Evolutionary conservation across 2,888 invertebrate species (phyloP), one percentile per base, ranked within the genome.

Genomic region (Epiblema foenella): DNA sequence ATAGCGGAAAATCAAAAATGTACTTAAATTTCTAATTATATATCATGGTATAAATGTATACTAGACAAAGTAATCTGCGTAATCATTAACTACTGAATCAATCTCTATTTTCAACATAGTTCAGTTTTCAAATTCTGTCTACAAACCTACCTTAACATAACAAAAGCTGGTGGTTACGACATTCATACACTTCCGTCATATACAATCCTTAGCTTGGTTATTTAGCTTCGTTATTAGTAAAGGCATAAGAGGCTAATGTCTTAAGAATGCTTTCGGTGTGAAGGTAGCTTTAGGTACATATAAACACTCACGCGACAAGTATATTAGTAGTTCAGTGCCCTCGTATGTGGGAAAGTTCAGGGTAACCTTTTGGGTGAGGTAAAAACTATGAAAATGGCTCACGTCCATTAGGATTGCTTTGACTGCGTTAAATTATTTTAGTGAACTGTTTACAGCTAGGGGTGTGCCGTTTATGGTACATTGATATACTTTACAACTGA

Each of bases 341-440:
- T 17, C 59, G 52, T 46, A 33, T 58, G 54, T 46, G 46, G 24
- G 11, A 69, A 69, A 69, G 68, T 69, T 69, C 68, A 69, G 12
- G 37, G 46, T 37, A 37, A 69, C 68, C 68, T 69, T n/a, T 62
- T 69, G 52, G 29, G 33, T 20, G 37, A 49, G 46, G 49, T 57
- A 46, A 33, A 33, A 46, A n/a, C 46, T 46, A 15, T 29, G 56
- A 29, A 56, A 33, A 5, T 33, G 29, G 29, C 29, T 56, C 15
- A 56, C n/a, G n/a, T 29, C 52, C 1, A 12, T 56, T 56, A 29
- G 15, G 24, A n/a, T 46, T 46, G 46, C n/a, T n/a, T 46, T n/a
- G 46, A n/a, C 46, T 46, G 46, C 1, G n/a, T 46, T 5, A 46
- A 5, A n/a, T 46, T 46, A n/a, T 46, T 46, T 46, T n/a, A 7